Conservation (phyloP, 1,140 invertebrate species). For the Trialeurodes vaporariorum region DNA sequence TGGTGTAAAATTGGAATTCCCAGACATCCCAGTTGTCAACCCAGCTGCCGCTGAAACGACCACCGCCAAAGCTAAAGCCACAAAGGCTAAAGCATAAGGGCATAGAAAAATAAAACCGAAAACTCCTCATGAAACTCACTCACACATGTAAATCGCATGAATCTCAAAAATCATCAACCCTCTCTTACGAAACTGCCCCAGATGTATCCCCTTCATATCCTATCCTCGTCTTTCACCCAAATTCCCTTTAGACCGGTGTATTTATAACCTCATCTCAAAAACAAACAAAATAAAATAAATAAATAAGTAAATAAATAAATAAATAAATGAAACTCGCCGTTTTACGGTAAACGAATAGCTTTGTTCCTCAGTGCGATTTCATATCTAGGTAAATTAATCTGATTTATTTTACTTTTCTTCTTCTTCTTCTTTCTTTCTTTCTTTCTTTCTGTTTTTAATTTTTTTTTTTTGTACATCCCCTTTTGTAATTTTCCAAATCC, state of each 20-base stretch:
- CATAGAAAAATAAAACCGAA: neutral
- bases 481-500: too few relatives aligned
- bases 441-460: constrained; percentile 8
- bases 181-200: neutral
- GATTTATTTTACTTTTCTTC: neutral
- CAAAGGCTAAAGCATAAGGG: constrained; percentile 13
- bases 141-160: too few relatives aligned
- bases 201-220: constrained; percentile 3
- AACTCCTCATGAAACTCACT: too few relatives aligned
- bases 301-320: too few relatives aligned
- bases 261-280: too few relatives aligned
- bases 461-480: constrained; percentile 5
- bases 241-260: too few relatives aligned
- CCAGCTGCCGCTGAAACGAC: constrained; percentile 37
- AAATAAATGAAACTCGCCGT: too few relatives aligned
- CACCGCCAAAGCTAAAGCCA: constrained; percentile 5
- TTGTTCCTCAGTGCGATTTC: too few relatives aligned
- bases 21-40: constrained; percentile 55
- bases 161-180: neutral
- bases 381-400: too few relatives aligned
- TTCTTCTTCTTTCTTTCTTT: neutral
- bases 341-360: too few relatives aligned
- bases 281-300: too few relatives aligned
- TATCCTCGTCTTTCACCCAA: too few relatives aligned
- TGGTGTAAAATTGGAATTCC: constrained; percentile 71